Evolutionary conservation across 2,888 invertebrate species (phyloP).

Genomic region (Chrysodeixis includens): DNA sequence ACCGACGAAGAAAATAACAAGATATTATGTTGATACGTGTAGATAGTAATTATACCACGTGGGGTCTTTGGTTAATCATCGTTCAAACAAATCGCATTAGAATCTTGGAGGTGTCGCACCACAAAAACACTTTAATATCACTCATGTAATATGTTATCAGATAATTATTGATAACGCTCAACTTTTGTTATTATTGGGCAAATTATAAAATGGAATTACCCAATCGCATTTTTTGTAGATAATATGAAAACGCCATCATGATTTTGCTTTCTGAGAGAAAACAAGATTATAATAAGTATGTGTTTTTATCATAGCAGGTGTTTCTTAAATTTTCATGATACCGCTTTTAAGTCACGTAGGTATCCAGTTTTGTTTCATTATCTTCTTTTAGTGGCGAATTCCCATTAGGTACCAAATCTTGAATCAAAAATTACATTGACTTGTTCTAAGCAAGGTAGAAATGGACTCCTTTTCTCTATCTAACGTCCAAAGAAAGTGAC

Average conservation of each 20-base stretch:
- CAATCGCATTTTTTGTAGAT: conserved; percentile 1
- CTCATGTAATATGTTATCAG: conserved; percentile 27
- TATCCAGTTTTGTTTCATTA: background rate
- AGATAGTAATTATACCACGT: conserved; percentile 32
- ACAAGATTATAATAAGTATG: too few relatives aligned
- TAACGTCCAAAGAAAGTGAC: too few relatives aligned
- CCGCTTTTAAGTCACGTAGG: background rate
- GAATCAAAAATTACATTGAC: too few relatives aligned
- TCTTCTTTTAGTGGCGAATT: too few relatives aligned
- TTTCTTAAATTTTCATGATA: background rate
- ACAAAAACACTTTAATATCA: conserved; percentile 28
- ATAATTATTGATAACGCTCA: conserved; percentile 23
- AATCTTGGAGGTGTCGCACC: conserved; percentile 21
- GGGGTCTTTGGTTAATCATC: background rate
- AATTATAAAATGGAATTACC: conserved; percentile 19
- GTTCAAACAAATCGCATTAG: conserved; percentile 23
- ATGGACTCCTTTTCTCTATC: too few relatives aligned
- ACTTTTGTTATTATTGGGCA: conserved; percentile 22
- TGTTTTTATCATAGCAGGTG: background rate
- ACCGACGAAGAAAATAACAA: conserved; percentile 14
- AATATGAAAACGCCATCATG: conserved; percentile 10
- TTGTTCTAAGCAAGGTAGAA: too few relatives aligned
- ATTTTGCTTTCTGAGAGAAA: background rate
- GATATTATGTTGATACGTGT: background rate
- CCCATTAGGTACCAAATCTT: too few relatives aligned